Evolutionary conservation across 2,888 invertebrate species (phyloP), one percentile per base, ranked within the genome.

Genomic region (Apodemia arnacis): DNA sequence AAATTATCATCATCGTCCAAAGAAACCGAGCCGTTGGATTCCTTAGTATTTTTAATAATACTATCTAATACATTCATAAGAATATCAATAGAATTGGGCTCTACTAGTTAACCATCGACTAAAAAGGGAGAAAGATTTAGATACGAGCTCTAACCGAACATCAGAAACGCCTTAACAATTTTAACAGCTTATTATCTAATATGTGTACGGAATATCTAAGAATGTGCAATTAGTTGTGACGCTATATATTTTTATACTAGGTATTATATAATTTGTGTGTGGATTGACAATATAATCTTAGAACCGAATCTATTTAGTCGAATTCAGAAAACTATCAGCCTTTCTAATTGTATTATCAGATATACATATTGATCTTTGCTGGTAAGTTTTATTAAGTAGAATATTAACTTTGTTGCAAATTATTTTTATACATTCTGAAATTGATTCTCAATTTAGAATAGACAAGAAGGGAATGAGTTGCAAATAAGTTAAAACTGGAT

Each of bases 31-130:
- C 66, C 66, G 15, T 27, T 13, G n/a, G 24, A 66, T 66, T 27
- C 27, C 21, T 66, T 66, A 27, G 66, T 44, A 27, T 66, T 66
- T 24, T 21, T 66, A 63, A 63, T 66, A 27, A 66, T 66, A 66
- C 24, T 66, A 27, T 27, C 66, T 66, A 66, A 66, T 66, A 66
- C 66, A 77, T 85, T 44, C 41, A 10, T 83, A 83, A 89, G 95
- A 96, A 95, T 93, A 95, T 95, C 95, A 94, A 95, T 89, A 95
- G 94, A 91, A 91, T 81, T 83, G 75, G 85, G 94, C 95, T 94
- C 93, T 96, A 95, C 83, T 89, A 95, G 95, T 95, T 95, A 95
- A 96, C 96, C 96, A 95, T 95, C 96, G 95, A 96, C 95, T 96
- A 96, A 96, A 95, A 95, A 95, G 95, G 96, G 95, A 95, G 90